A percentile compares a stretch with the other conserved stretches of the same genome.
These are phyloP conservation scores for Sardina pilchardus DNA, from an alignment of 2,113 vertebrate genomes.

Conservation along the genomic window DNA sequence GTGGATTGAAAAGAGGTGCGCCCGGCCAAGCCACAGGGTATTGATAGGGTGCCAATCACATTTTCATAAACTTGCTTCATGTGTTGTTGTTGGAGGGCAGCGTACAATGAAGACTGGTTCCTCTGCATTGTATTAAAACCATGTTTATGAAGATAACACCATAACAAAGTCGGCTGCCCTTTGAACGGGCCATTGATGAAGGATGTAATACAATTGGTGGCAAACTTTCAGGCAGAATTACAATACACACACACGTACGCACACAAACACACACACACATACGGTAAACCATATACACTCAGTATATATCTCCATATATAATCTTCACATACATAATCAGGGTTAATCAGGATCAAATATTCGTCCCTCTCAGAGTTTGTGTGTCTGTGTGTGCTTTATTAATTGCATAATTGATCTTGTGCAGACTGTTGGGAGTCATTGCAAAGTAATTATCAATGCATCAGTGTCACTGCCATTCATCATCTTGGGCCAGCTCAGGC, in stretches of 20 bases:
- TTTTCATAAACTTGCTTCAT: neutral
- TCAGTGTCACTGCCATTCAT: neutral
- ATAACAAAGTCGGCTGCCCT: neutral
- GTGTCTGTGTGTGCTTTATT: neutral
- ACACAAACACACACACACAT: neutral
- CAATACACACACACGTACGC: neutral
- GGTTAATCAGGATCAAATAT: neutral
- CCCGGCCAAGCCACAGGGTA: neutral
- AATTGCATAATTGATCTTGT: constrained; percentile 3
- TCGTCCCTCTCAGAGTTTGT: neutral
- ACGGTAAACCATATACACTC: neutral
- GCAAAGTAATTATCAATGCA: constrained; percentile 12
- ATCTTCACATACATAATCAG: neutral
- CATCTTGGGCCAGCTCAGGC: neutral
- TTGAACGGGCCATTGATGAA: neutral
- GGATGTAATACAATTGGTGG: too few species aligned
- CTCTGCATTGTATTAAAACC: neutral
- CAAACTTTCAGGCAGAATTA: too few species aligned
- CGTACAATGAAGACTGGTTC: neutral
- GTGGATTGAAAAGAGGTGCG: neutral
- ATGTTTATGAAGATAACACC: neutral
- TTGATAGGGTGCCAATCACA: neutral
- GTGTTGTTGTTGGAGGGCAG: neutral
- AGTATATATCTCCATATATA: too few species aligned
- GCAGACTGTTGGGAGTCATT: neutral